phyloP scores from a whole-genome alignment of 2,797 vertebrate species.

The Myripristis jacobus region DNA sequence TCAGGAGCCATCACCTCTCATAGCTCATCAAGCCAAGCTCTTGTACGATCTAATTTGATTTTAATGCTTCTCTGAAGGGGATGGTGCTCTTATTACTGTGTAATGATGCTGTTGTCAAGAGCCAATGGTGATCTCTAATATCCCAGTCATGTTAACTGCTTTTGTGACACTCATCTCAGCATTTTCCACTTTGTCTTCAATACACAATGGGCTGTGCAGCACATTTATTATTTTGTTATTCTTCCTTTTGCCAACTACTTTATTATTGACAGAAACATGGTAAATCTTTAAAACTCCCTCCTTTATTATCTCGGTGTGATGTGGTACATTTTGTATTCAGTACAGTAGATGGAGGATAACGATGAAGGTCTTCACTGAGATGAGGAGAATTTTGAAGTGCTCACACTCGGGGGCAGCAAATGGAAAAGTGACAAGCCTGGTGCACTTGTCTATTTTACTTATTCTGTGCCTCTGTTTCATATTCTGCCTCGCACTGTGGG shows the following conservation, averaged over 20 bases:
- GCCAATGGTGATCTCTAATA: constrained; percentile 82
- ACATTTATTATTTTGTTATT: constrained; percentile 74
- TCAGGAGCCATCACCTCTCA: constrained; percentile 74
- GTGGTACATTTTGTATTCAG: constrained; percentile 81
- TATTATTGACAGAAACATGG: constrained; percentile 72
- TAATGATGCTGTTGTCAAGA: constrained; percentile 87
- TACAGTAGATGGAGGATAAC: constrained; percentile 84
- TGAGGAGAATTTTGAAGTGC: constrained; percentile 83
- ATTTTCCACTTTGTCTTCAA: constrained; percentile 68
- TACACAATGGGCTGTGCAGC: constrained; percentile 56
- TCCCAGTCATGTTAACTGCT: constrained; percentile 80
- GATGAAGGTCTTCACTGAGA: constrained; percentile 81
- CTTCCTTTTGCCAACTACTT: constrained; percentile 63
- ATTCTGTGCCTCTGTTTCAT: constrained; percentile 92
- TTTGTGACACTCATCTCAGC: constrained; percentile 82
- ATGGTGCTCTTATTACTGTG: constrained; percentile 84
- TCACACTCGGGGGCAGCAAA: constrained; percentile 86
- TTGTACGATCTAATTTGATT: constrained; percentile 87
- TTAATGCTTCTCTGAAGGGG: constrained; percentile 86
- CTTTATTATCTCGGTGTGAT: constrained; percentile 80
- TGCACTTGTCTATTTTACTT: constrained; percentile 96
- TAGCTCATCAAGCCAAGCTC: constrained; percentile 80
- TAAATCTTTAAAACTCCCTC: constrained; percentile 63
- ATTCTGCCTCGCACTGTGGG: constrained; percentile 91
- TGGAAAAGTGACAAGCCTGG: constrained; percentile 93